These are phyloP conservation scores for Epinephelus fuscoguttatus DNA, from an alignment of 2,113 vertebrate genomes.

Conservation along the genomic window DNA sequence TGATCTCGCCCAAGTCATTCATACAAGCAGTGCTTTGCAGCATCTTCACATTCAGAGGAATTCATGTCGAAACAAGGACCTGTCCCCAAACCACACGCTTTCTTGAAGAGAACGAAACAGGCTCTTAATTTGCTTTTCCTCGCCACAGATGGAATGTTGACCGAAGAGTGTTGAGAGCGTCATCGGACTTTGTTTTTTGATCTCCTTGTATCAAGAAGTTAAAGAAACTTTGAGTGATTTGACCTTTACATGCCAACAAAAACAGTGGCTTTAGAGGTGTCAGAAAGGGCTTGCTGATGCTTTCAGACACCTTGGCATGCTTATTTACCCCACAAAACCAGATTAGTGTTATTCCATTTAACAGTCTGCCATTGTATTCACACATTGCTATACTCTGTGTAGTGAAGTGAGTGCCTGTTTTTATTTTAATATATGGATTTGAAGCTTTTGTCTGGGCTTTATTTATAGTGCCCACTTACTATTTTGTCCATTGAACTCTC, in stretches of 20 bases:
- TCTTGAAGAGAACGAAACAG: slow-evolving; percentile 41
- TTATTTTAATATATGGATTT: neutral
- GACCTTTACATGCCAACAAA: slow-evolving; percentile 49
- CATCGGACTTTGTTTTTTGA: slow-evolving; percentile 31
- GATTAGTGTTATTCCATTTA: slow-evolving; percentile 42
- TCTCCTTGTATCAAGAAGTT: slow-evolving; percentile 27
- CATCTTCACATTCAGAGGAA: slow-evolving; percentile 9
- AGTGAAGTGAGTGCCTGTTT: slow-evolving; percentile 13
- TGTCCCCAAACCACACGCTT: slow-evolving; percentile 34
- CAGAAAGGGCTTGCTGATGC: slow-evolving; percentile 33
- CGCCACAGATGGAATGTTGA: slow-evolving; percentile 38
- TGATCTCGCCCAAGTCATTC: neutral
- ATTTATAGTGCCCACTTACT: neutral
- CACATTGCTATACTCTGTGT: slow-evolving; percentile 1
- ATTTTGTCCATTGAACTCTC: neutral
- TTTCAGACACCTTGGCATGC: slow-evolving; percentile 38
- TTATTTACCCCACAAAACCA: slow-evolving; percentile 51
- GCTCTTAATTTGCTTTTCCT: slow-evolving; percentile 39
- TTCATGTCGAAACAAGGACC: slow-evolving; percentile 38
- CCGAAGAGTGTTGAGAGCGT: slow-evolving; percentile 24
- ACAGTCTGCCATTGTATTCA: slow-evolving; percentile 38
- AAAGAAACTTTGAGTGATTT: slow-evolving; percentile 49
- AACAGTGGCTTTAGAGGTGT: slow-evolving; percentile 45
- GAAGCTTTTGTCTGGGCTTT: neutral
- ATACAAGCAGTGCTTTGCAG: neutral